phyloP scores from a whole-genome alignment of 1,140 invertebrate genomes.

The Euglossa dilemma region DNA sequence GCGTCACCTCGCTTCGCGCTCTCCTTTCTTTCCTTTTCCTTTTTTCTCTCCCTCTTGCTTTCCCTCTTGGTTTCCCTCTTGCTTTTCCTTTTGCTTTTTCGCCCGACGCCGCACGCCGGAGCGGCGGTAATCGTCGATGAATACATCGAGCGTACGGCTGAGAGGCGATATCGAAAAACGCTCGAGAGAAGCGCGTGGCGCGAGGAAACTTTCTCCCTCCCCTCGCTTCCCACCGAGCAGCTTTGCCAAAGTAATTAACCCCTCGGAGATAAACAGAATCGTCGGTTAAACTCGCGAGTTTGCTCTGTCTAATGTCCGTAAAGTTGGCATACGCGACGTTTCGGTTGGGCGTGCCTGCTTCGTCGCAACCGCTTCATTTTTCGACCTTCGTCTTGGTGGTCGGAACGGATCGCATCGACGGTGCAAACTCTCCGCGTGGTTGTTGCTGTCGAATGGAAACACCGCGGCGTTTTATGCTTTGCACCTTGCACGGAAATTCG shows the following conservation, averaged over 20 bases:
- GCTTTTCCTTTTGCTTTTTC: no score
- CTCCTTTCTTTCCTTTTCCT: background rate
- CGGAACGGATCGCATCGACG: conserved; percentile 8
- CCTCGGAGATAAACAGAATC: background rate
- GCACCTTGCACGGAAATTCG: conserved; percentile 62
- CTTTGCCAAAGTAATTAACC: background rate
- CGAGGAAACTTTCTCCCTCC: background rate
- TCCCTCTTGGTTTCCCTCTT: no score
- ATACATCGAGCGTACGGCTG: no score
- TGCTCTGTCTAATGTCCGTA: background rate
- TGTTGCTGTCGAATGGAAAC: conserved; percentile 49
- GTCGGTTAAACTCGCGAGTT: background rate
- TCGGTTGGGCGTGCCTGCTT: no score
- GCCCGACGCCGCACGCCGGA: no score
- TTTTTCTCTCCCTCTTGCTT: no score
- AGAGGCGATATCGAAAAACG: background rate
- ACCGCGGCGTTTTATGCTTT: conserved; percentile 50
- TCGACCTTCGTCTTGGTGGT: background rate
- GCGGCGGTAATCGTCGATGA: no score
- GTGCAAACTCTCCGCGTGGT: conserved; percentile 7
- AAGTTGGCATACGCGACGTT: background rate
- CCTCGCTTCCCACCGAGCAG: no score
- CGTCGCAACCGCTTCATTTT: background rate
- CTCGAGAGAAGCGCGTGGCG: background rate
- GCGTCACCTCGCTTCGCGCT: no score